Conservation (phyloP, 2,888 invertebrate genomes). For the Bedellia somnulentella region DNA sequence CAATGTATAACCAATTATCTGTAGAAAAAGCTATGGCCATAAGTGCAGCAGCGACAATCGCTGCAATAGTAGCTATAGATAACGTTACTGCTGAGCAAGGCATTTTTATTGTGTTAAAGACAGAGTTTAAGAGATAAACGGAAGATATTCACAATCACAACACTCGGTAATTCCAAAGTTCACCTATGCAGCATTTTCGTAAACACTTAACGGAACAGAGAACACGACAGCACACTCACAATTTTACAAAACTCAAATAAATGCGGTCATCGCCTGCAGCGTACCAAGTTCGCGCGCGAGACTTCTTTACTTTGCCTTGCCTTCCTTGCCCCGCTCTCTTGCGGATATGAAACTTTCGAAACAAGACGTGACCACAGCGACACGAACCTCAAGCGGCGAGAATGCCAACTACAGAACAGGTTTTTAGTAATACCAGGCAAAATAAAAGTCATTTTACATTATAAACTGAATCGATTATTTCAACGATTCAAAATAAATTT, state of each 20-base stretch:
- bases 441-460: conserved; percentile 12
- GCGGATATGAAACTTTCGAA: conserved; percentile 62
- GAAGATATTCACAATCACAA: no score
- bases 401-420: conserved; percentile 47
- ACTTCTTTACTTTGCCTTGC: conserved; percentile 44
- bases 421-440: conserved; percentile 33
- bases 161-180: no score
- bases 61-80: conserved; percentile 93
- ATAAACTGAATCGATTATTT: conserved; percentile 1
- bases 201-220: conserved; percentile 46
- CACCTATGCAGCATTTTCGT: conserved; percentile 57
- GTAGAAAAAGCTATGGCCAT: conserved; percentile 94
- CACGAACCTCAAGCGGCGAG: conserved; percentile 55
- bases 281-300: conserved; percentile 55
- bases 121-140: conserved; percentile 20
- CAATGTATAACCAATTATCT: conserved; percentile 95
- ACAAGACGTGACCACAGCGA: conserved; percentile 25
- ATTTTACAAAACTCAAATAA: conserved; percentile 50
- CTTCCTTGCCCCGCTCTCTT: conserved; percentile 47
- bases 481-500: no score
- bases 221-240: conserved; percentile 56
- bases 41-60: conserved; percentile 90
- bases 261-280: conserved; percentile 60
- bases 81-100: conserved; percentile 94
- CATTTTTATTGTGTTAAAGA: conserved; percentile 65